These are phyloP conservation scores for Deilephila porcellus DNA, from an alignment of 2,888 invertebrate genomes.

Conservation along the genomic window DNA sequence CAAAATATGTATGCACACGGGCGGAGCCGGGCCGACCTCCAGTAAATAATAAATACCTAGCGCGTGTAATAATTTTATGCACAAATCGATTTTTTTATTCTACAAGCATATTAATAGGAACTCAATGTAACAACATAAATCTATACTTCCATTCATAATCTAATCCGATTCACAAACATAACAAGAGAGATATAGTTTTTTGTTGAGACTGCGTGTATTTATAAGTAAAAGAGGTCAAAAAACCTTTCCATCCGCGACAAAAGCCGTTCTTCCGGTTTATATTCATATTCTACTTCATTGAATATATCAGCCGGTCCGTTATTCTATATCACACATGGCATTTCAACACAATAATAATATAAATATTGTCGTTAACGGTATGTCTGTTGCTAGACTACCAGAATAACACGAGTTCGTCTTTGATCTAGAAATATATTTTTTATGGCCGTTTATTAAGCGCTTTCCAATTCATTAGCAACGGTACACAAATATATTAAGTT, in stretches of 20 bases:
- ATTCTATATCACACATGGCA: constrained; percentile 40
- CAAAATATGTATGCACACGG: too few species aligned
- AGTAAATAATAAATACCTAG: too few species aligned
- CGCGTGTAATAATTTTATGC: too few species aligned
- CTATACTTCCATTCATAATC: background rate
- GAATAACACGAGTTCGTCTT: background rate
- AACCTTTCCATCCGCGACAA: constrained; percentile 51
- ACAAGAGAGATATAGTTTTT: background rate
- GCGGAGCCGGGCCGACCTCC: too few species aligned
- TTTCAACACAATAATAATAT: constrained; percentile 37
- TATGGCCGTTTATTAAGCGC: background rate
- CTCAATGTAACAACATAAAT: too few species aligned
- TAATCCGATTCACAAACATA: background rate
- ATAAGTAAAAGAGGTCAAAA: constrained; percentile 48
- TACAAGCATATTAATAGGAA: too few species aligned
- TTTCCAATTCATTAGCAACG: constrained; percentile 9
- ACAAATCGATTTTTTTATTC: too few species aligned
- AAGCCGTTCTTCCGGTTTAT: constrained; percentile 52
- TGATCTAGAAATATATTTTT: constrained; percentile 1
- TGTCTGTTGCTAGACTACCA: constrained; percentile 5
- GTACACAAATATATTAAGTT: background rate
- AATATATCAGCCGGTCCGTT: constrained; percentile 49
- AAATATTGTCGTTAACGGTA: constrained; percentile 41
- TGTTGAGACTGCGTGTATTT: constrained; percentile 34
- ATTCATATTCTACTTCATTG: constrained; percentile 38